Conservation (phyloP, 2,888 invertebrate genomes). For the Electrophaes corylata region DNA sequence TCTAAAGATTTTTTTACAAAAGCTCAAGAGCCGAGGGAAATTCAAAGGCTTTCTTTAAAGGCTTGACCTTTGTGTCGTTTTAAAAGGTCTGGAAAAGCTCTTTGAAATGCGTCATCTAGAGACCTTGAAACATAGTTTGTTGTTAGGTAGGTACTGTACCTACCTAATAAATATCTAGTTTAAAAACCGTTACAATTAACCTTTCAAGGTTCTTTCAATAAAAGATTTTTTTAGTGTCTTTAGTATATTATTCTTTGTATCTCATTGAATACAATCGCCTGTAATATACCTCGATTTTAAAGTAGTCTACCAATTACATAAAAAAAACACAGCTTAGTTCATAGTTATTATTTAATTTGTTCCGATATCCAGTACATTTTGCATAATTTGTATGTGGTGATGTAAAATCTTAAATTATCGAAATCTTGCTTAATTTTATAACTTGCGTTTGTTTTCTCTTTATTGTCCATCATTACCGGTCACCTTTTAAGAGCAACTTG, state of each 20-base stretch:
- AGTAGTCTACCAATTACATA: not conserved
- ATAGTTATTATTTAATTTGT: not conserved
- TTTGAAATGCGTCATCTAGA: conserved; percentile 6
- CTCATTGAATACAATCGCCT: not conserved
- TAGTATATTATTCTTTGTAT: not conserved
- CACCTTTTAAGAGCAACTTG: too few species aligned
- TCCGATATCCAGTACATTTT: not conserved
- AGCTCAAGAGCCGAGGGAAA: conserved; percentile 6
- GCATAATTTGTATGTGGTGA: not conserved
- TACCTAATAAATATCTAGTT: not conserved
- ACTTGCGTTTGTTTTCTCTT: too few species aligned
- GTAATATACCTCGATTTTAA: not conserved
- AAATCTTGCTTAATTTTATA: too few species aligned
- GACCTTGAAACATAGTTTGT: conserved; percentile 11
- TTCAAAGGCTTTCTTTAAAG: conserved; percentile 13
- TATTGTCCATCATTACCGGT: too few species aligned
- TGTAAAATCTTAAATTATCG: not conserved
- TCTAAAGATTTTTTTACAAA: conserved; percentile 12
- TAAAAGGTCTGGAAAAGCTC: conserved; percentile 9
- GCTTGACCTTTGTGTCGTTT: conserved; percentile 16
- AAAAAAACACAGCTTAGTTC: not conserved
- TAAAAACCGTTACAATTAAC: not conserved
- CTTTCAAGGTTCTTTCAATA: conserved; percentile 11
- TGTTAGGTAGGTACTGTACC: too few species aligned
- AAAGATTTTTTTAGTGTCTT: not conserved